Base-by-base conservation (phyloP, 2,888 invertebrate genomes). In the Chymomyza procnemis region DNA sequence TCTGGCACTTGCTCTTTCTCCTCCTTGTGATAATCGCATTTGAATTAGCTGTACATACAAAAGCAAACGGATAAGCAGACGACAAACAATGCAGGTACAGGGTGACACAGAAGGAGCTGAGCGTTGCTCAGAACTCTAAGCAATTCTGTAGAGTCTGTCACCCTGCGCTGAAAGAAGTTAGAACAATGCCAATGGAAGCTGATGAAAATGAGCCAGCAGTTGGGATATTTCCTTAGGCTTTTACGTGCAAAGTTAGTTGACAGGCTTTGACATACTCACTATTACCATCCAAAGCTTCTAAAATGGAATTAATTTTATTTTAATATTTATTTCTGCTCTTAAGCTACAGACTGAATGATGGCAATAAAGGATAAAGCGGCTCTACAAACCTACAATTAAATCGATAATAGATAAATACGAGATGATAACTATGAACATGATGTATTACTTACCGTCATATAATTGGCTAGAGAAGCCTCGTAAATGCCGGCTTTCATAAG, bases 391-490 rank as follows among this genome's bases (percentile, higher is more conserved):
- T 89, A 55, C 2, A 55, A 46, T 58, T 22, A 12, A 58, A 56
- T 30, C 16, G 57, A 60, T 12, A 9, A 2, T 6, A n/a, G 12
- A 12, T 41, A 9, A 22, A 26, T n/a, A n/a, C 21, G 3, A 19
- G 22, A 47, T 34, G 62, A 59, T 19, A n/a, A n/a, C n/a, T n/a
- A n/a, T n/a, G n/a, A n/a, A n/a, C n/a, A n/a, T 16, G 12, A 12
- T 41, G 5, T 9, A 41, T 12, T 6, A 6, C 12, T 14, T 55
- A 90, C 90, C 71, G 78, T 76, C 73, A 90, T 71, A 74, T 89
- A 90, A 69, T 85, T 90, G 14, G 84, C 90, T 66, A 90, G 67
- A 1, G 90, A 89, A 46, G 90, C 90, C 70, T 88, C 90, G 64
- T 89, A 90, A 69, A 90, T 87, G 6, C 89, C 87, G 0, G 88